Conservation (phyloP, 1,140 invertebrate species). For the Apocrypta bakeri region DNA sequence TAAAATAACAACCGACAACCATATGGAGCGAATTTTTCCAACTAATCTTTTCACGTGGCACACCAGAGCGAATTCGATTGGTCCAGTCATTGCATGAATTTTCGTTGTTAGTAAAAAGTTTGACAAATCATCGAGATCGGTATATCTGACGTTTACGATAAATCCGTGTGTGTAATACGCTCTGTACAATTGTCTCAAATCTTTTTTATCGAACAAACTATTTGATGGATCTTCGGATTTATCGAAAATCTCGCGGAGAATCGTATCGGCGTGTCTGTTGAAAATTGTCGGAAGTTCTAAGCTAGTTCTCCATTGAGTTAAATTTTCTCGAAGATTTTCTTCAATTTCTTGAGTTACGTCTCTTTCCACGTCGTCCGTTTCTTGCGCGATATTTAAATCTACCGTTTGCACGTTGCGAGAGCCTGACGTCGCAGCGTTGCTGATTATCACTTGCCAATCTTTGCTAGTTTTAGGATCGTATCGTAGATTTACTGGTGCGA, state of each 20-base stretch:
- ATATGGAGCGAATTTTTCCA: constrained; percentile 67
- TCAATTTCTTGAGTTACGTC: constrained; percentile 59
- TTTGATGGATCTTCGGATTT: constrained; percentile 56
- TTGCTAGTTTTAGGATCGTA: constrained; percentile 64
- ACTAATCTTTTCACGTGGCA: constrained; percentile 65
- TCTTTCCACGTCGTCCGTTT: constrained; percentile 55
- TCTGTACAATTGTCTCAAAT: constrained; percentile 67
- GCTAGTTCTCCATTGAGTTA: constrained; percentile 63
- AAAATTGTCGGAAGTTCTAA: constrained; percentile 66
- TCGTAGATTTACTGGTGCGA: constrained; percentile 62
- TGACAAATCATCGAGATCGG: constrained; percentile 60
- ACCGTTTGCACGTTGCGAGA: constrained; percentile 61
- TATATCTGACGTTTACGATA: constrained; percentile 65
- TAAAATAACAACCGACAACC: constrained; percentile 66
- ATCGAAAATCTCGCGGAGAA: constrained; percentile 61
- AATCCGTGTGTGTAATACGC: constrained; percentile 69
- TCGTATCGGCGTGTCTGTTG: constrained; percentile 66
- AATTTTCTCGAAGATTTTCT: constrained; percentile 61
- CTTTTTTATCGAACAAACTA: constrained; percentile 64
- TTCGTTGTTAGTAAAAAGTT: constrained; percentile 65
- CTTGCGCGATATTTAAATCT: constrained; percentile 54
- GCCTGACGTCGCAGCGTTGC: constrained; percentile 44
- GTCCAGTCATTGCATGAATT: constrained; percentile 65
- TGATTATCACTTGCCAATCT: constrained; percentile 66
- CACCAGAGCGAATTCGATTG: constrained; percentile 69